phyloP scores from a whole-genome alignment of 2,888 invertebrate species.

The Chloroclystis v-ata region DNA sequence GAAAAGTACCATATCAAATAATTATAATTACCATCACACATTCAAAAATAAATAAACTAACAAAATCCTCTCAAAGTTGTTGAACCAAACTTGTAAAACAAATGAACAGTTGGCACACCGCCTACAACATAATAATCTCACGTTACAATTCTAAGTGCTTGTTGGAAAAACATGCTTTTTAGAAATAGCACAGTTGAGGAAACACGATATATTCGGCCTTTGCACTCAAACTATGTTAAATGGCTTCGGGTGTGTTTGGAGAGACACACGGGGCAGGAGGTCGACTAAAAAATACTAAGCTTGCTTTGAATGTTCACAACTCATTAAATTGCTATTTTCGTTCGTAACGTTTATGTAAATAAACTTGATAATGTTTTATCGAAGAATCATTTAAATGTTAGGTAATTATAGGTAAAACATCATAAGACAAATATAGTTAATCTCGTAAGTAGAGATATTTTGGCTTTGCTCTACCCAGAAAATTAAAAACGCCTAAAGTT shows the following conservation, averaged over 20 bases:
- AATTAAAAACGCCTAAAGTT: too few species aligned
- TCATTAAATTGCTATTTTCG: too few species aligned
- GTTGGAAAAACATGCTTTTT: conserved; percentile 74
- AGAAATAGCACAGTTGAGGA: conserved; percentile 67
- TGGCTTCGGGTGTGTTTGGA: conserved; percentile 68
- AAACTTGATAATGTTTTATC: too few species aligned
- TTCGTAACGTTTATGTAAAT: too few species aligned
- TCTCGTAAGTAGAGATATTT: too few species aligned
- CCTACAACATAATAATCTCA: conserved; percentile 54
- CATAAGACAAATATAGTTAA: too few species aligned
- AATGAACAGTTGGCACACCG: conserved; percentile 57
- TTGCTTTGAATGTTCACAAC: conserved; percentile 2
- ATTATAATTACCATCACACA: too few species aligned
- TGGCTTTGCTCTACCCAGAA: too few species aligned
- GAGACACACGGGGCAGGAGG: conserved; percentile 49
- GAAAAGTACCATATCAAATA: too few species aligned
- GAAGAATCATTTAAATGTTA: too few species aligned
- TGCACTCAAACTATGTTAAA: conserved; percentile 68
- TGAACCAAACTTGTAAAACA: conserved; percentile 14
- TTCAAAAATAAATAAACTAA: too few species aligned
- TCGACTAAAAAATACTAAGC: conserved; percentile 16
- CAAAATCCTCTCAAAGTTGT: neutral
- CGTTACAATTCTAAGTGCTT: conserved; percentile 70
- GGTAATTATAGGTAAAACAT: too few species aligned
- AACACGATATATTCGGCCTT: conserved; percentile 61